Percentiles rank a stretch among this genome's conserved stretches.
phyloP scores from a whole-genome alignment of 2,113 vertebrate species.

The Podarcis cretensis region DNA sequence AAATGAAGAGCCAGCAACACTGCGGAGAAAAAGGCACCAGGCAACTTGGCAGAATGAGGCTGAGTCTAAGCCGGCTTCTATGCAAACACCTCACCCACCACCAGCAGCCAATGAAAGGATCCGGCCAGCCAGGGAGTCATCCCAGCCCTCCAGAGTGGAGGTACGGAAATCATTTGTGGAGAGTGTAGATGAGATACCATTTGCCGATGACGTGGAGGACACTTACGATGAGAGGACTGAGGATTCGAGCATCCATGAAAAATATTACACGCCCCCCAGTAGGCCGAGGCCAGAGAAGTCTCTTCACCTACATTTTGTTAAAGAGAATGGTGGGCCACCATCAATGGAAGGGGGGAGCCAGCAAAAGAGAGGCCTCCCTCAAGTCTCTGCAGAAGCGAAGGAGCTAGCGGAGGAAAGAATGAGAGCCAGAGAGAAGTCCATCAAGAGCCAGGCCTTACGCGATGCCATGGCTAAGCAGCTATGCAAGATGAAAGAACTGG shows the following conservation, averaged over 20 bases:
- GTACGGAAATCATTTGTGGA: constrained; percentile 92
- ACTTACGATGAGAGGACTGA: constrained; percentile 88
- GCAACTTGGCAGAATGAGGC: constrained; percentile 78
- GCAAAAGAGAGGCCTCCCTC: constrained; percentile 72
- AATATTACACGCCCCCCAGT: constrained; percentile 87
- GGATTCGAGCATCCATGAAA: constrained; percentile 82
- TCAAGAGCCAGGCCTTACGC: constrained; percentile 92
- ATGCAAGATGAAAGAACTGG: constrained; percentile 89
- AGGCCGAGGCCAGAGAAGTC: constrained; percentile 73
- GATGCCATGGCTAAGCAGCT: constrained; percentile 95
- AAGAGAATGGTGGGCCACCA: constrained; percentile 85
- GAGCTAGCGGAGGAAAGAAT: constrained; percentile 94
- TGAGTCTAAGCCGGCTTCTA: constrained; percentile 52
- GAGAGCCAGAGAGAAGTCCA: constrained; percentile 90
- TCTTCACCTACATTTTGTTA: constrained; percentile 75
- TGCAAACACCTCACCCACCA: constrained; percentile 32
- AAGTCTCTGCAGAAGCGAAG: constrained; percentile 90
- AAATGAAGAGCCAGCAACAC: constrained; percentile 89
- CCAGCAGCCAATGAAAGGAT: constrained; percentile 37
- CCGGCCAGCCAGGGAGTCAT: constrained; percentile 66
- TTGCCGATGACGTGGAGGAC: constrained; percentile 96
- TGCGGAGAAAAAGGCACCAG: constrained; percentile 79
- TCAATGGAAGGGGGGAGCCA: constrained; percentile 61
- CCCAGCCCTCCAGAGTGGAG: constrained; percentile 72
- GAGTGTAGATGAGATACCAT: constrained; percentile 95